Evolutionary conservation across 2,888 invertebrate species (phyloP).

Genomic region (Epicampocera succincta): DNA sequence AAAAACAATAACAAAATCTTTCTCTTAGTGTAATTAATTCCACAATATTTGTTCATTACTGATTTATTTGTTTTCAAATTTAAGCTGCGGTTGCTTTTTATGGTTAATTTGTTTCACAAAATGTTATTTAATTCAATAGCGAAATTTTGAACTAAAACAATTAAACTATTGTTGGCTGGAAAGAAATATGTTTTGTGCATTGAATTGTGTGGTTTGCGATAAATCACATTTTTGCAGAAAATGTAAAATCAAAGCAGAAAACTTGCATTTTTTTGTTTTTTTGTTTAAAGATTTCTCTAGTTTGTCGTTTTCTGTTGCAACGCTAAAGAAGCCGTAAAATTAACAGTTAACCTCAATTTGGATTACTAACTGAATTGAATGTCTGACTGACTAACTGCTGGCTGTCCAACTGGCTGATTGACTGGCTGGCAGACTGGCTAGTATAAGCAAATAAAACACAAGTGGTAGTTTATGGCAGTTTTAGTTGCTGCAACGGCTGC

Average conservation of each 20-base stretch:
- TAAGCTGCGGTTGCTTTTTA: conserved; percentile 45
- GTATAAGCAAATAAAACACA: conserved; percentile 66
- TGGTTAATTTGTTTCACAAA: conserved; percentile 40
- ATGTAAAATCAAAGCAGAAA: conserved; percentile 8
- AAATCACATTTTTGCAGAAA: conserved; percentile 46
- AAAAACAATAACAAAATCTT: background rate
- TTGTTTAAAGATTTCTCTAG: conserved; percentile 36
- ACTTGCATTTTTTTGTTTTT: conserved; percentile 16
- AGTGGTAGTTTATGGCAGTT: conserved; percentile 67
- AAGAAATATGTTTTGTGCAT: background rate
- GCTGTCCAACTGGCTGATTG: conserved; percentile 5
- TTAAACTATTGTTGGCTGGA: conserved; percentile 43
- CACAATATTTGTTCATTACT: background rate
- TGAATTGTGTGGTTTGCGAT: conserved; percentile 39
- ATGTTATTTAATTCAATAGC: conserved; percentile 41
- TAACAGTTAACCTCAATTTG: conserved; percentile 73
- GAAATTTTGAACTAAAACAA: conserved; percentile 26
- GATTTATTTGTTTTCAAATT: conserved; percentile 28
- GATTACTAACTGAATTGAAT: conserved; percentile 52
- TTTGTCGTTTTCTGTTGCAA: conserved; percentile 38
- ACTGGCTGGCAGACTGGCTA: conserved; percentile 2
- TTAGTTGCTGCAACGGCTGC: background rate
- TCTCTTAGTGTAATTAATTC: conserved; percentile 26
- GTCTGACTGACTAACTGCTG: conserved; percentile 25
- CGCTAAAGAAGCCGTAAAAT: conserved; percentile 71